Percentiles rank a stretch among this genome's conserved stretches.
Evolutionary conservation across 1,140 invertebrate genomes (phyloP).

Genomic region (Ephestia elutella): DNA sequence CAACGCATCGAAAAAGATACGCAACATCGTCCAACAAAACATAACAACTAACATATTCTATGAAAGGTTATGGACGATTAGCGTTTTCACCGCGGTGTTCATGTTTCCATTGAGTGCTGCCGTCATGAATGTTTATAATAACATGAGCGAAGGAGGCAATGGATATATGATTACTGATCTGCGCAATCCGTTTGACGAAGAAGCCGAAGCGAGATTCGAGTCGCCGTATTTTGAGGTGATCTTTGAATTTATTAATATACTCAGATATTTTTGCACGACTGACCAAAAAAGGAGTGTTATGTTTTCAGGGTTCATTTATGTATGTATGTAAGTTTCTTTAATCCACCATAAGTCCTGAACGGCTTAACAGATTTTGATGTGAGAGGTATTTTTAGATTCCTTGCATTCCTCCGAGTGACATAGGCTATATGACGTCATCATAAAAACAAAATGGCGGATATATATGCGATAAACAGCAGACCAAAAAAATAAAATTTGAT

Average conservation of each 20-base stretch:
- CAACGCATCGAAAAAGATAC: neutral
- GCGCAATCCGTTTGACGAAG: neutral
- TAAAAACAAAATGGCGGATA: no score
- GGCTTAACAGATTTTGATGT: no score
- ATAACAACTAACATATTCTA: neutral
- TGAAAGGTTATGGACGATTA: neutral
- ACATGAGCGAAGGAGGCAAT: neutral
- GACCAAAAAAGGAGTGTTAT: no score
- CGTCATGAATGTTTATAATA: neutral
- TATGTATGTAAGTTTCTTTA: no score
- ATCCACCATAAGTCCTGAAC: no score
- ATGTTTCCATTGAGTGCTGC: neutral
- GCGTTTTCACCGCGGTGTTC: neutral
- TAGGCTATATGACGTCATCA: no score
- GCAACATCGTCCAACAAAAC: neutral
- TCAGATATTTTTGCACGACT: no score
- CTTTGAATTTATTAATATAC: neutral
- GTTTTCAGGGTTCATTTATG: no score
- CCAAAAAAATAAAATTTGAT: no score
- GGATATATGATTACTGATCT: neutral
- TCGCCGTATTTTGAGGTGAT: conserved; percentile 3
- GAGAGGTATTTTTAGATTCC: no score
- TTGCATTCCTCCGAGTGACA: no score
- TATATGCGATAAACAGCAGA: no score
- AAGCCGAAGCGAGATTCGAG: neutral